phyloP scores from a whole-genome alignment of 2,113 vertebrate genomes.

The Ancistrus triradiatus region DNA sequence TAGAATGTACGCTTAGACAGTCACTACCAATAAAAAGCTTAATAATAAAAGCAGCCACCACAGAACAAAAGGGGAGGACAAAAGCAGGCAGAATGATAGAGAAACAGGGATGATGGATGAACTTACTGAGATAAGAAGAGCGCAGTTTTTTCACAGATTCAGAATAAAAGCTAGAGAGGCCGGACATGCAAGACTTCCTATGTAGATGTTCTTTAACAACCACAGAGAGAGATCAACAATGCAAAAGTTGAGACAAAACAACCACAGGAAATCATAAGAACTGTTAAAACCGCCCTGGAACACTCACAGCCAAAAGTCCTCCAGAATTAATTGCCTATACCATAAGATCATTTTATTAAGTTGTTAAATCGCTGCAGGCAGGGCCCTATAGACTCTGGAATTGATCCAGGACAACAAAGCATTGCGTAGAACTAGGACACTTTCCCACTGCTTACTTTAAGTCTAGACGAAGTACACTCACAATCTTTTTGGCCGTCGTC shows the following conservation, averaged over 20 bases:
- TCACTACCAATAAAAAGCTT: neutral
- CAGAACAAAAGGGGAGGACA: slow-evolving; percentile 12
- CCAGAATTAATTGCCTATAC: too few species aligned
- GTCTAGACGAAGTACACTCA: too few species aligned
- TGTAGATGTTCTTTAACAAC: slow-evolving; percentile 79
- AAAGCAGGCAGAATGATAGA: slow-evolving; percentile 17
- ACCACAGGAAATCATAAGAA: slow-evolving; percentile 59
- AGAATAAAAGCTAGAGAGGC: slow-evolving; percentile 71
- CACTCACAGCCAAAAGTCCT: slow-evolving; percentile 38
- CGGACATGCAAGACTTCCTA: slow-evolving; percentile 76
- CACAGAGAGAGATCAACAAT: slow-evolving; percentile 68
- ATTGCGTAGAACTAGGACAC: too few species aligned
- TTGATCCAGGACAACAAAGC: neutral
- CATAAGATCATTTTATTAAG: too few species aligned
- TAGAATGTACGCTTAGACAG: slow-evolving; percentile 15
- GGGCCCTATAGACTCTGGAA: neutral
- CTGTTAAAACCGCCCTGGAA: slow-evolving; percentile 28
- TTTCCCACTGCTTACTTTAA: too few species aligned
- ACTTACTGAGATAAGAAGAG: slow-evolving; percentile 89
- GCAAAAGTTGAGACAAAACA: slow-evolving; percentile 57
- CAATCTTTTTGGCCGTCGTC: too few species aligned
- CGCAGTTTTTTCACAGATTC: slow-evolving; percentile 88
- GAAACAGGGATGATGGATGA: slow-evolving; percentile 34
- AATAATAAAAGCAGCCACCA: slow-evolving; percentile 1
- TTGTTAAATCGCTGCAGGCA: neutral